phyloP scores from a whole-genome alignment of 37 sponge, comb jelly and placozoan genomes.

The Beroe ovata region DNA sequence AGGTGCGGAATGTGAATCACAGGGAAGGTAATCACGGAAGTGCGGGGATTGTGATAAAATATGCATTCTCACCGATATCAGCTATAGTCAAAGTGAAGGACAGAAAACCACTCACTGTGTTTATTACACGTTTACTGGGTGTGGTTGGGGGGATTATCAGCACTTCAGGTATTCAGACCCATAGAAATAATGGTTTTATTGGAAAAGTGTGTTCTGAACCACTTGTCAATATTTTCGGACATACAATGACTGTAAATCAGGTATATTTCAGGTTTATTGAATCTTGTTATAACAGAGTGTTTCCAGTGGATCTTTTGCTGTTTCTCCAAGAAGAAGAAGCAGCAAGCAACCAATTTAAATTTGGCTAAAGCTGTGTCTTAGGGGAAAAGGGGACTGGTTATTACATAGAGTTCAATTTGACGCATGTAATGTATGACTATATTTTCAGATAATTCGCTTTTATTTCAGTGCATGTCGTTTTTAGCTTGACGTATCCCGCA shows the following conservation, averaged over 20 bases:
- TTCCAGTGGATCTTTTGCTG: slow-evolving; percentile 20
- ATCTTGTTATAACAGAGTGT: slow-evolving; percentile 43
- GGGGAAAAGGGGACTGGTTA: no score
- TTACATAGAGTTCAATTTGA: no score
- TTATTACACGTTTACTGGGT: slow-evolving; percentile 7
- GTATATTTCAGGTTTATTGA: slow-evolving; percentile 45
- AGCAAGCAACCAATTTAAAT: no score
- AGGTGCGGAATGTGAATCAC: slow-evolving; percentile 10
- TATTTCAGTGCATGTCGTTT: no score
- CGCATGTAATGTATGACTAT: no score
- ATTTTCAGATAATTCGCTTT: no score
- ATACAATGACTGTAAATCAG: background rate
- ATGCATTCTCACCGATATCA: slow-evolving; percentile 32
- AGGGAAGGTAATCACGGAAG: slow-evolving; percentile 29
- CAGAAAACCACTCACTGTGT: slow-evolving; percentile 7
- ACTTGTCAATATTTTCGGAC: background rate
- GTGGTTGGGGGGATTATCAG: slow-evolving; percentile 58
- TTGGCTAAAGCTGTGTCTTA: background rate
- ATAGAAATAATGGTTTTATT: no score
- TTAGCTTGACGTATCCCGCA: no score
- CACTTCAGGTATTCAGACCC: no score
- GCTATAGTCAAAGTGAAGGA: slow-evolving; percentile 43
- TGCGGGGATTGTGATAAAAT: slow-evolving; percentile 62
- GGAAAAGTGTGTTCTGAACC: background rate
- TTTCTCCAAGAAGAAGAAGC: background rate